Conservation (phyloP, 2,797 vertebrate genomes). For the Macroramphosus scolopax region DNA sequence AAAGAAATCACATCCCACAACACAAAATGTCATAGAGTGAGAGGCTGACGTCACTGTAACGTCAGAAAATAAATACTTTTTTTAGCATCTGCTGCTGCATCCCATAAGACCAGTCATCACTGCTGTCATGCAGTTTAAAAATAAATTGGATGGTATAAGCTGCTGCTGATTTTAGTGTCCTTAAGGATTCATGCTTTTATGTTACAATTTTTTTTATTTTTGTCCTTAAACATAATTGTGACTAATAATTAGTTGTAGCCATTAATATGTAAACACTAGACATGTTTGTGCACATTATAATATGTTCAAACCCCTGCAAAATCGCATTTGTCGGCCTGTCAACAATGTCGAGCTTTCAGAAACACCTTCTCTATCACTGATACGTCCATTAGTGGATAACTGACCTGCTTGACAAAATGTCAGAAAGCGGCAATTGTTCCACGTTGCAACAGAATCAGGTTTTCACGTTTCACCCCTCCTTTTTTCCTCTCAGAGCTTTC, state of each 20-base stretch:
- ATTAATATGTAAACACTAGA: conserved; percentile 34
- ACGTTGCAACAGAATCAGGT: conserved; percentile 17
- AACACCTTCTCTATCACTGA: background rate
- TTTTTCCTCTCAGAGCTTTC: conserved; percentile 83
- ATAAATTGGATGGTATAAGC: too few species aligned
- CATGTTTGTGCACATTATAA: conserved; percentile 14
- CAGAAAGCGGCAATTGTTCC: conserved; percentile 6
- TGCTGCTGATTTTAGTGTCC: conserved; percentile 57
- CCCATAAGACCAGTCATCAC: conserved; percentile 28
- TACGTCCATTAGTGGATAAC: too few species aligned
- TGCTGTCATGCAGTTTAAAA: conserved; percentile 76
- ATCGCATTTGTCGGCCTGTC: too few species aligned
- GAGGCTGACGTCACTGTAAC: conserved; percentile 19
- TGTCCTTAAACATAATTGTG: conserved; percentile 31
- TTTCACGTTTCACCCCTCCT: conserved; percentile 21
- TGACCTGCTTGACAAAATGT: background rate
- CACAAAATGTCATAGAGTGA: conserved; percentile 42
- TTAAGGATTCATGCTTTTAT: conserved; percentile 51
- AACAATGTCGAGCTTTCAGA: background rate
- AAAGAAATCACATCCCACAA: conserved; percentile 54
- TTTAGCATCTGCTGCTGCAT: conserved; percentile 25
- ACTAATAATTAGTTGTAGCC: conserved; percentile 45
- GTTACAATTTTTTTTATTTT: conserved; percentile 19
- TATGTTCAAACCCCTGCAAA: background rate
- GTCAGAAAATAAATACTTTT: conserved; percentile 31